phyloP scores from a whole-genome alignment of 2,888 invertebrate species.

The Leptopilina syphax region DNA sequence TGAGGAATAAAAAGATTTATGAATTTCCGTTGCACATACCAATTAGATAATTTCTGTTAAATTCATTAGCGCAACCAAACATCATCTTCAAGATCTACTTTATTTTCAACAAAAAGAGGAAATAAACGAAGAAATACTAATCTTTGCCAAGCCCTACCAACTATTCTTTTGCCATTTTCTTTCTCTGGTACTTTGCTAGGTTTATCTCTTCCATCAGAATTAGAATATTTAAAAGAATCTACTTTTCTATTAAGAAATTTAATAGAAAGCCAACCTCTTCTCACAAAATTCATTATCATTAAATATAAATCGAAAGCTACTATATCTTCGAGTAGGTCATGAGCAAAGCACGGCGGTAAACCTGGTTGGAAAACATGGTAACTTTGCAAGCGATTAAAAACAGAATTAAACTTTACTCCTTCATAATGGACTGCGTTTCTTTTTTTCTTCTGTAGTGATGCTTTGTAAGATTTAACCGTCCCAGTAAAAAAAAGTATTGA shows the following conservation, averaged over 20 bases:
- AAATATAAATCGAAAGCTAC: neutral
- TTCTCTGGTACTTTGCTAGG: neutral
- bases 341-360: neutral
- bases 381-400: conserved; percentile 6
- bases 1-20: conserved; percentile 7
- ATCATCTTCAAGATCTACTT: conserved; percentile 6
- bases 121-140: conserved; percentile 1
- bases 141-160: neutral
- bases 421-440: neutral
- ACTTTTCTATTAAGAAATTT: neutral
- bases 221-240: conserved; percentile 12
- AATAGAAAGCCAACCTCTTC: neutral
- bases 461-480: neutral
- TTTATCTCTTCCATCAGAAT: neutral
- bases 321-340: conserved; percentile 13
- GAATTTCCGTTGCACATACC: neutral
- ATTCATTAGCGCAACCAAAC: neutral
- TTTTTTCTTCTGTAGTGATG: neutral
- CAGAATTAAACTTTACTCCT: conserved; percentile 10
- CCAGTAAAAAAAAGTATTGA: no score
- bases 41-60: conserved; percentile 4
- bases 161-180: neutral
- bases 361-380: neutral
- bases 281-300: neutral
- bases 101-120: neutral